phyloP scores from a whole-genome alignment of 2,888 invertebrate genomes.

The Drosophila rubida region DNA sequence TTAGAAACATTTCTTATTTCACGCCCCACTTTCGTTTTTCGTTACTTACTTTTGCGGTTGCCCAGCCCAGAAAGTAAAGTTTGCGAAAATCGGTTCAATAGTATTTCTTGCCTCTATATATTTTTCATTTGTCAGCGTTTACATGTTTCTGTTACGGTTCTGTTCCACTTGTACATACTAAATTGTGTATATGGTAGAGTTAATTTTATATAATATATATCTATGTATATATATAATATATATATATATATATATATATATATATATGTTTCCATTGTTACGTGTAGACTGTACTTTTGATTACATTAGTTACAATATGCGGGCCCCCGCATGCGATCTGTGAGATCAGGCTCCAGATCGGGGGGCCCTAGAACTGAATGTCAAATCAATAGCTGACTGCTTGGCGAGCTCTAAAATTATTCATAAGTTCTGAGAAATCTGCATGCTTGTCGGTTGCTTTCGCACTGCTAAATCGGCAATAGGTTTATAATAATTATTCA shows the following conservation, averaged over 20 bases:
- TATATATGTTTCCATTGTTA: constrained; percentile 31
- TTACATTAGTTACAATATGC: constrained; percentile 70
- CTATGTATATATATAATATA: constrained; percentile 45
- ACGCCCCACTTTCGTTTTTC: too few species aligned
- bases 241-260: constrained; percentile 46
- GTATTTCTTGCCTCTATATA: constrained; percentile 66
- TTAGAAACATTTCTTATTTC: too few species aligned
- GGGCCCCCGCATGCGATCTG: constrained; percentile 7
- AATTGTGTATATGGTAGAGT: constrained; percentile 64
- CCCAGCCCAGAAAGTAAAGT: background rate
- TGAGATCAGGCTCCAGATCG: constrained; percentile 5
- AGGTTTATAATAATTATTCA: constrained; percentile 38
- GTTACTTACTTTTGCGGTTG: constrained; percentile 1
- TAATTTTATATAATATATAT: constrained; percentile 51
- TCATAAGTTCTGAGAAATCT: constrained; percentile 51
- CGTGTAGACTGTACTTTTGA: constrained; percentile 56
- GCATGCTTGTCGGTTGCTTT: constrained; percentile 25
- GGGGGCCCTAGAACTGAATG: constrained; percentile 32
- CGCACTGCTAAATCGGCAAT: constrained; percentile 34
- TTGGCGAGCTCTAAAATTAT: constrained; percentile 59
- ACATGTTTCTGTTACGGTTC: constrained; percentile 56
- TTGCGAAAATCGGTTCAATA: constrained; percentile 23
- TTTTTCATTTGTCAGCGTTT: constrained; percentile 66
- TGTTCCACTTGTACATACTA: constrained; percentile 67
- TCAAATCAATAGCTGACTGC: constrained; percentile 33